Evolutionary conservation across 92 coral and sea anemone species (phyloP), one percentile per base, ranked within the genome.

Genomic region (Micromussa lordhowensis): DNA sequence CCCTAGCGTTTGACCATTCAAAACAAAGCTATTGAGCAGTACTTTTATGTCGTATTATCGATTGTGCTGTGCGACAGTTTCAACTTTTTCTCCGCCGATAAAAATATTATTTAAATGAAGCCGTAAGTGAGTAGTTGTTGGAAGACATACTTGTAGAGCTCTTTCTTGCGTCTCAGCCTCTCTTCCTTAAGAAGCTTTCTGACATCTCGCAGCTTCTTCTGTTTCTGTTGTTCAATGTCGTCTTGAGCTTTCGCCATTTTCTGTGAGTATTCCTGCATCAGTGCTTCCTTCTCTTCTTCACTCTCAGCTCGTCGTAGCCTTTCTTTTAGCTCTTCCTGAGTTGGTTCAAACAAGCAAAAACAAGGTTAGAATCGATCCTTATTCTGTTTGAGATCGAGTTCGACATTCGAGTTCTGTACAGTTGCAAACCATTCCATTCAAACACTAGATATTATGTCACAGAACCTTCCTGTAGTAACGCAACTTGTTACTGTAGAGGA

Each of bases 161-260:
- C 99, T 63, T 90, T 97, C 95, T 97, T 97, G 75, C 94, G 95
- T 40, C 90, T 91, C 75, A 92, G 81, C 73, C 99, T 87, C 86
- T 96, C 98, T 55, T 93, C 98, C 53, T 90, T 90, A 69, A 96
- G 88, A 7, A 86, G 94, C 77, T 96, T 93, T 78, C 99, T 93
- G 68, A 94, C 96, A 35, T 96, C 96, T 71, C 96, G 90, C 36
- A 97, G 91, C 75, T 92, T 91, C 91, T 86, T 91, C 77, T 97
- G 96, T 75, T 95, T 97, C 68, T 95, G 93, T 29, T 82, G 86
- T 73, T 97, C 99, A 73, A 97, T 88, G 31, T 91, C 91, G 48
- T 94, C 93, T 63, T 96, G 96, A 11, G 77, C 96, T 24, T 86
- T 85, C 38, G 93, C 85, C 99, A 97, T 97, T 87, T 92, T 96